Conservation (phyloP, 2,888 invertebrate species). For the Lottia scabra region DNA sequence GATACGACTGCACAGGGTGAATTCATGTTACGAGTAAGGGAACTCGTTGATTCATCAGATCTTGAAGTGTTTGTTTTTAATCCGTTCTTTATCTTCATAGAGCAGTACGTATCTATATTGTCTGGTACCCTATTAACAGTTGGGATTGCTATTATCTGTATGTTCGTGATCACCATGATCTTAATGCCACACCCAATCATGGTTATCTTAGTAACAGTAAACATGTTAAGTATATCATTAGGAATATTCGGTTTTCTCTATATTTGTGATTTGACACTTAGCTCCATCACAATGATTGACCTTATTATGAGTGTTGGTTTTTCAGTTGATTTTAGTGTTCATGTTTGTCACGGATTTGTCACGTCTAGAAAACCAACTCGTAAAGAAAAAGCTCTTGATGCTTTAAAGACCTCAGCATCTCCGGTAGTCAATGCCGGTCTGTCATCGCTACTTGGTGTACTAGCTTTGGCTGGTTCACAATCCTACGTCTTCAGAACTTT, state of each 20-base stretch:
- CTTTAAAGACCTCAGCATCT: slow-evolving; percentile 39
- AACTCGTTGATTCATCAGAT: slow-evolving; percentile 41
- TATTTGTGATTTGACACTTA: slow-evolving; percentile 51
- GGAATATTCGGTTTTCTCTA: slow-evolving; percentile 59
- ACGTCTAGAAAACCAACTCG: slow-evolving; percentile 25
- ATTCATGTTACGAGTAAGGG: slow-evolving; percentile 50
- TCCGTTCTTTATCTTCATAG: slow-evolving; percentile 53
- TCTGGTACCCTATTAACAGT: slow-evolving; percentile 56
- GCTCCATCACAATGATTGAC: slow-evolving; percentile 60
- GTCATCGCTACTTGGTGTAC: slow-evolving; percentile 47
- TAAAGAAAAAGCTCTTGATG: slow-evolving; percentile 29
- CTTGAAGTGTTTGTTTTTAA: slow-evolving; percentile 46
- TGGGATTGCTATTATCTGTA: slow-evolving; percentile 52
- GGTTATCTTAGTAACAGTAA: slow-evolving; percentile 48
- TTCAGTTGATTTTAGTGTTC: slow-evolving; percentile 57
- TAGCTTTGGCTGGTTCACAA: slow-evolving; percentile 39
- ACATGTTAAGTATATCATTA: slow-evolving; percentile 53
- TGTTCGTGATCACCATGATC: slow-evolving; percentile 54
- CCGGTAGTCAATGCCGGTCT: slow-evolving; percentile 52
- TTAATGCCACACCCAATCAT: slow-evolving; percentile 59
- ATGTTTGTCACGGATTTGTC: slow-evolving; percentile 52
- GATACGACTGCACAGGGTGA: slow-evolving; percentile 74
- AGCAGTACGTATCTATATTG: slow-evolving; percentile 56
- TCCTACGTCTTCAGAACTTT: slow-evolving; percentile 51
- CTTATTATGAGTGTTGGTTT: slow-evolving; percentile 62